phyloP scores from a whole-genome alignment of 2,888 invertebrate genomes.

The Rhagonycha lutea region DNA sequence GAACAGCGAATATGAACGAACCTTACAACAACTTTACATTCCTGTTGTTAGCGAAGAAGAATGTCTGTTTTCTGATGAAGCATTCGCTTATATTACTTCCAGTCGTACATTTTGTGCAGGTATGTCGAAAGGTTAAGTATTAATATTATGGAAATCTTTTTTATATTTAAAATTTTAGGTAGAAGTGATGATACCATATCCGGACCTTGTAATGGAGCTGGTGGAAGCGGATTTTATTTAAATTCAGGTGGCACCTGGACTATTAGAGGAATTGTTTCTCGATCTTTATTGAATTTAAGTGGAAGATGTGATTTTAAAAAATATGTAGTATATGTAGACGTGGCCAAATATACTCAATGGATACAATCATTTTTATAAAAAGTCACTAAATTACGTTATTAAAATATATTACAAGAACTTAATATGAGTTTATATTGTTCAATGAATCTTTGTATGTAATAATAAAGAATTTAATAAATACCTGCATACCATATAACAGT shows the following conservation, averaged over 20 bases:
- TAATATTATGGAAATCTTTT: no score
- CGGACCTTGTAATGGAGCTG: constrained; percentile 58
- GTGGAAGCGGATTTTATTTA: constrained; percentile 59
- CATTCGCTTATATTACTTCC: constrained; percentile 48
- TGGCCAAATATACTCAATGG: constrained; percentile 44
- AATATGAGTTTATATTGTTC: no score
- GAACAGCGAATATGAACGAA: constrained; percentile 53
- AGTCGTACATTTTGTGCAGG: constrained; percentile 67
- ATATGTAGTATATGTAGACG: constrained; percentile 51
- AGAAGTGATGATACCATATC: constrained; percentile 39
- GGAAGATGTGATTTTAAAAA: constrained; percentile 47
- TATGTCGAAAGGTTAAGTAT: constrained; percentile 36
- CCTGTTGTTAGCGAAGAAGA: constrained; percentile 61
- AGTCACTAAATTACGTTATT: no score
- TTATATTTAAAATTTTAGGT: constrained; percentile 35
- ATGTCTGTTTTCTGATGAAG: constrained; percentile 59
- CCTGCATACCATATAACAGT: no score
- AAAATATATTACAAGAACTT: no score
- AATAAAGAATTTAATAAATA: no score
- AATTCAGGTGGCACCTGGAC: constrained; percentile 54
- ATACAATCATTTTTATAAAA: neutral
- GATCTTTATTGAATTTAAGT: constrained; percentile 45
- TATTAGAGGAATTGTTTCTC: constrained; percentile 59
- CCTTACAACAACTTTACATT: constrained; percentile 58
- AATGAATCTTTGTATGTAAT: no score